Evolutionary conservation across 2,797 vertebrate species (phyloP), one percentile per base, ranked within the genome.

Genomic region (Lindbergichthys nudifrons): DNA sequence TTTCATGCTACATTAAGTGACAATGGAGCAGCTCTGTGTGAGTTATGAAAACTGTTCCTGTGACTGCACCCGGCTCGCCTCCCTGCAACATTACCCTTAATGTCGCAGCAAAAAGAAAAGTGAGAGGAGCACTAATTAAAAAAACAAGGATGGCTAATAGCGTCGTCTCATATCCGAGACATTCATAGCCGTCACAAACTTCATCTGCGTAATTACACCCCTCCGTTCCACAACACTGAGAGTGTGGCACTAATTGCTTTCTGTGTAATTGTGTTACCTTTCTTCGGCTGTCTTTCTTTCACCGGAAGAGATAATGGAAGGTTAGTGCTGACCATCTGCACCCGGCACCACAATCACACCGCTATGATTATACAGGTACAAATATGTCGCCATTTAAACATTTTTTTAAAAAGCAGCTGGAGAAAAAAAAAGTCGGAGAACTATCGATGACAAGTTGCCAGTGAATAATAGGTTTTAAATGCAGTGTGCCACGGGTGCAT

Each of bases 241-340:
- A 92, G 90, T 19, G 51, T 71, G 88, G 74, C 79, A 85, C 88
- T 93, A 91, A 94, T 94, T 91, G 88, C 90, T 86, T 89, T 91
- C 83, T 73, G 80, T 86, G 86, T 92, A 87, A 94, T 89, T 90
- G 89, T 76, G 82, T 91, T 91, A 92, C 81, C 77, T 92, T 89
- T 89, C 83, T 86, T 53, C 77, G 47, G 53, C 46, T 66, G 68
- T 80, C 71, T 82, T 74, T 78, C 61, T 62, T 60, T 62, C 61
- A 65, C 66, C 50, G 57, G 76, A 78, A 81, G 74, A 89, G 89
- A 86, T 90, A 92, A 94, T 90, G 85, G 93, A 88, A 87, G 82
- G 69, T 83, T 92, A 81, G 81, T 26, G 82, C 80, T 83, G 88
- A 88, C 89, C 91, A 87, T 90, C 87, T 91, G 90, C 69, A 83